These are phyloP conservation scores for Trichogramma pretiosum DNA, from an alignment of 1,140 invertebrate species.

Conservation along the genomic window DNA sequence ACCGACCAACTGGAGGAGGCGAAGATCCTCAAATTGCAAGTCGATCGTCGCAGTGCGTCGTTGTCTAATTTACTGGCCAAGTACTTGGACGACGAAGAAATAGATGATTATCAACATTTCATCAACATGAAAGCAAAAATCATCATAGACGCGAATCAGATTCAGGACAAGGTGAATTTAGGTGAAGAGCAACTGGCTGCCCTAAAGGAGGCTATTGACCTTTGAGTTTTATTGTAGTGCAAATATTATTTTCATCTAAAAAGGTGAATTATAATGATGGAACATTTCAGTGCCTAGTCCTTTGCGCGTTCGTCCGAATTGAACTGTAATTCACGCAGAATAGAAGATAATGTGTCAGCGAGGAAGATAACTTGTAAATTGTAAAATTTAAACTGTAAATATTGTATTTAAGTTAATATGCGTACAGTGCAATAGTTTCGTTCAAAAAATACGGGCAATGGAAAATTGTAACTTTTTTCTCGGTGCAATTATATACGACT, in stretches of 20 bases:
- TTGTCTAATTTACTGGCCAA: conserved; percentile 67
- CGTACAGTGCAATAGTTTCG: conserved; percentile 3
- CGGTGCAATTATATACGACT: neutral
- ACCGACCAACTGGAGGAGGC: conserved; percentile 76
- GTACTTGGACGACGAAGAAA: conserved; percentile 67
- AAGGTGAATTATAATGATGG: conserved; percentile 12
- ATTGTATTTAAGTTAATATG: neutral
- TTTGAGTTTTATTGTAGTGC: conserved; percentile 27
- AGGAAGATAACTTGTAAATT: neutral
- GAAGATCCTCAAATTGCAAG: conserved; percentile 72
- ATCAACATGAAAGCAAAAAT: conserved; percentile 88
- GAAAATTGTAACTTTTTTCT: neutral
- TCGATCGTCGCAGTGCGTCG: conserved; percentile 69
- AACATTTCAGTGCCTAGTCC: conserved; percentile 37
- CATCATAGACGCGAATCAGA: conserved; percentile 74
- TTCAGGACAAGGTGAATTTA: conserved; percentile 79
- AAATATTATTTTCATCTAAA: conserved; percentile 3
- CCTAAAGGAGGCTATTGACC: conserved; percentile 59
- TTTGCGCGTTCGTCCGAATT: conserved; percentile 21
- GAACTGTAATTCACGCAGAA: too few relatives aligned
- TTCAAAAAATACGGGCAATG: neutral
- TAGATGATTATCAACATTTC: conserved; percentile 78
- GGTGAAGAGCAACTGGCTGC: conserved; percentile 76
- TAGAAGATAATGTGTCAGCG: neutral
- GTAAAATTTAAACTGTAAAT: too few relatives aligned